A percentile compares a stretch with the other conserved stretches of the same genome.
Conservation (phyloP, 1,140 invertebrate genomes). For the Atopsyche davidsoni region DNA sequence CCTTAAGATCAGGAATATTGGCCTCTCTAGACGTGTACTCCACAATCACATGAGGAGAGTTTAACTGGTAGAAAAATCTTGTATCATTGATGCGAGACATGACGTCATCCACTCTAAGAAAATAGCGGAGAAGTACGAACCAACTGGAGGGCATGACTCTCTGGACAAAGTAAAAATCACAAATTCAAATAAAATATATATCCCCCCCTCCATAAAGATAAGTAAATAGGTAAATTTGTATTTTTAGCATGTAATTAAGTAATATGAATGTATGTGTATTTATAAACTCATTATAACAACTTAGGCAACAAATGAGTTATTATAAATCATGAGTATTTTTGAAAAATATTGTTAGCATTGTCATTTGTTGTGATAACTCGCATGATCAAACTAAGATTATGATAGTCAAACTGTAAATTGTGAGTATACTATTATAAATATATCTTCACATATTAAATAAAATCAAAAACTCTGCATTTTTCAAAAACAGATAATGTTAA, state of each 20-base stretch:
- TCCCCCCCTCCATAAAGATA: too few relatives aligned
- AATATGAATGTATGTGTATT: too few relatives aligned
- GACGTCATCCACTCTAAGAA: conserved; percentile 90
- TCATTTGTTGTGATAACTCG: too few relatives aligned
- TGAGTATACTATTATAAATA: too few relatives aligned
- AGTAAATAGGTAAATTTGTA: background rate
- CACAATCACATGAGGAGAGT: conserved; percentile 65
- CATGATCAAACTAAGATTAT: too few relatives aligned
- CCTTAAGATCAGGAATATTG: conserved; percentile 56
- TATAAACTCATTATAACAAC: too few relatives aligned
- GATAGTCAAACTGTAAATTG: background rate
- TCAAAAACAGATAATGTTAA: too few relatives aligned
- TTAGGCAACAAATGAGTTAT: too few relatives aligned
- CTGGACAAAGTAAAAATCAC: conserved; percentile 51
- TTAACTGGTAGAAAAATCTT: conserved; percentile 79
- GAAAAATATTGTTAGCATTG: too few relatives aligned
- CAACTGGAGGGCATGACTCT: conserved; percentile 92
- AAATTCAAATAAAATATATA: background rate
- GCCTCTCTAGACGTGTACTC: conserved; percentile 73
- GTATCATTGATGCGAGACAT: conserved; percentile 88
- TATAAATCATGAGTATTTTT: too few relatives aligned
- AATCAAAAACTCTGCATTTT: too few relatives aligned
- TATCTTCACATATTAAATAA: too few relatives aligned
- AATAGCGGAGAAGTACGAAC: conserved; percentile 86
- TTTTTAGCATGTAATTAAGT: background rate